Base-by-base conservation (phyloP, 2,888 invertebrate species). In the Mycalesis mineus region DNA sequence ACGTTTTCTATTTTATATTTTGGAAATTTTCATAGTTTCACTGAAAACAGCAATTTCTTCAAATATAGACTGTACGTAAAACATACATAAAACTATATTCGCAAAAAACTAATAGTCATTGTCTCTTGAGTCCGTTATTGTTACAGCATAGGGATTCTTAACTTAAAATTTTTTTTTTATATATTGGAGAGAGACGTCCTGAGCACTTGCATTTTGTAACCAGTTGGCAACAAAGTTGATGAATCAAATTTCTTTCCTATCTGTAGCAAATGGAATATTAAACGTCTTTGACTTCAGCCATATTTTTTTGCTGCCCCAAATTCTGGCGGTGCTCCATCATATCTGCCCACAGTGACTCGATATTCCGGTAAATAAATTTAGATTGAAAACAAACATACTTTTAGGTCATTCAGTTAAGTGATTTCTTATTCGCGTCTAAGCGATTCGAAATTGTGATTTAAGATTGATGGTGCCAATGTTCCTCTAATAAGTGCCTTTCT, bases 271-370 rank as follows among this genome's bases (percentile, higher is more conserved):
- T n/a, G 4, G n/a, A 22, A 28, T 22, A 9, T 45, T 44, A 13
- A 28, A 44, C 13, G n/a, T 29, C 44, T 7, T 28, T 31, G 45
- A 5, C 14, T 1, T 45, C 45, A 33, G 37, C 44, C 49, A 57
- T 45, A 47, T 60, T 58, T 61, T 61, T 57, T 60, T 50, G 42
- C 40, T 36, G 36, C 11, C 36, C 55, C 47, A 48, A 58, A 48
- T 58, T 58, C 51, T 61, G 61, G 52, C 58, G 31, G 52, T 31
- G 37, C 48, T 58, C 58, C 55, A 55, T 57, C 41, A 44, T 28
- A 49, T 47, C 39, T 39, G 17, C 45, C 52, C 15, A 42, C 48
- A 47, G 48, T 55, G 14, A 51, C 11, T 54, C 49, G 17, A 40
- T 55, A 47, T 60, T 57, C 17, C 41, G 45, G 50, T 53, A 36